Conservation (phyloP, 2,888 invertebrate species). For the Gortyna flavago region DNA sequence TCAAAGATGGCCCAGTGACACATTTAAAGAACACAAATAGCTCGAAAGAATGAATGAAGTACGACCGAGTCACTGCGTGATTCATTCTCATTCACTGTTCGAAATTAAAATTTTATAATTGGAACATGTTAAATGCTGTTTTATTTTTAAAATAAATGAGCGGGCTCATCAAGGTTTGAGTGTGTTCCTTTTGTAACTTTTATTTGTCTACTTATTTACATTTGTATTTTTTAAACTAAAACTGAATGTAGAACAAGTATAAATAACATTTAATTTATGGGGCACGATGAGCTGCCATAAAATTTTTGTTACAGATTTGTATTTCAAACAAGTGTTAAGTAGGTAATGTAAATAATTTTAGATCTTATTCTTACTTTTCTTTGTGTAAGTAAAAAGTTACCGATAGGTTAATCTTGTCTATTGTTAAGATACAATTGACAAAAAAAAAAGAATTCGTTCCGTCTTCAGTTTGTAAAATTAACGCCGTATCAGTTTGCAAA, state of each 20-base stretch:
- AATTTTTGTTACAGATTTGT: neutral
- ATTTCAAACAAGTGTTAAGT: neutral
- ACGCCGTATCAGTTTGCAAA: neutral
- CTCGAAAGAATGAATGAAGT: slow-evolving; percentile 62
- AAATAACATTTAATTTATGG: neutral
- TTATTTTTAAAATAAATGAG: slow-evolving; percentile 54
- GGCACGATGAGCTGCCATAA: neutral
- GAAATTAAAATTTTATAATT: slow-evolving; percentile 63
- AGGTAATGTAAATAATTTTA: neutral
- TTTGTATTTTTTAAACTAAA: neutral
- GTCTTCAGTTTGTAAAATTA: neutral
- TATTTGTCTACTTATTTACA: neutral
- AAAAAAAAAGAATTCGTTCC: no score
- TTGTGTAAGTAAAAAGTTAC: neutral
- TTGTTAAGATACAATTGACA: neutral
- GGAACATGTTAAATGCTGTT: slow-evolving; percentile 49
- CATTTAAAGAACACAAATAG: slow-evolving; percentile 63
- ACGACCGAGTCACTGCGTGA: slow-evolving; percentile 38
- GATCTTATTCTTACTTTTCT: neutral
- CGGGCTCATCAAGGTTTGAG: slow-evolving; percentile 41
- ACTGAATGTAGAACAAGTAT: neutral
- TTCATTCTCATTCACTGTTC: slow-evolving; percentile 58
- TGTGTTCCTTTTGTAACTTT: slow-evolving; percentile 42
- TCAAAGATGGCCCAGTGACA: slow-evolving; percentile 69
- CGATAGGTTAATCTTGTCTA: neutral